Evolutionary conservation across 2,113 vertebrate species (phyloP).

Genomic region (Coturnix japonica): DNA sequence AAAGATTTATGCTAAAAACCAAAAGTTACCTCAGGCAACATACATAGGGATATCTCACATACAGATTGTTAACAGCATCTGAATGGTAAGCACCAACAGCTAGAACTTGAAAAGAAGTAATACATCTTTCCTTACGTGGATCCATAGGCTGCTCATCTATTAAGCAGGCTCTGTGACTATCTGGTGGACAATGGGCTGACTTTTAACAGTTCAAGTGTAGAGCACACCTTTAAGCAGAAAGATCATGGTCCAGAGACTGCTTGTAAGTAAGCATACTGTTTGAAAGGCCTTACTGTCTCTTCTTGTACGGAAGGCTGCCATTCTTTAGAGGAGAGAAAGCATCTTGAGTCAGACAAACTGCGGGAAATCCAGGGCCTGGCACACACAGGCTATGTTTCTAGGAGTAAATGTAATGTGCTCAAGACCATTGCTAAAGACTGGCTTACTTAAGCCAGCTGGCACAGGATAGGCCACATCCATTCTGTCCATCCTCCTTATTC

Average conservation of each 20-base stretch:
- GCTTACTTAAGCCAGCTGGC: slow-evolving; percentile 46
- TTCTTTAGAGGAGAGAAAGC: not conserved
- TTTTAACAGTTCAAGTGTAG: not conserved
- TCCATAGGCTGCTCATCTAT: not conserved
- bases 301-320: not conserved
- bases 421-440: not conserved
- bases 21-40: slow-evolving; percentile 27
- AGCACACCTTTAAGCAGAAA: not conserved
- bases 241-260: not conserved
- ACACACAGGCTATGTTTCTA: not conserved
- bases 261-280: not conserved
- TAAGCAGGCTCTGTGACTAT: not conserved
- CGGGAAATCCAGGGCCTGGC: not conserved
- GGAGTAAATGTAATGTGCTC: not conserved
- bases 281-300: not conserved
- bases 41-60: slow-evolving; percentile 7
- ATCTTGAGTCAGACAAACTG: not conserved
- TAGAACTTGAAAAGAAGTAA: not conserved
- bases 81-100: not conserved
- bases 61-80: not conserved
- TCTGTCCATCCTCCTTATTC: not conserved
- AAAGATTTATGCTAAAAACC: slow-evolving; percentile 32
- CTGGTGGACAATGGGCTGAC: not conserved
- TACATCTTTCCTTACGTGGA: not conserved
- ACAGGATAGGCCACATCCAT: not conserved